Conservation (phyloP, 2,797 vertebrate genomes). For the Labeo calbasu region DNA sequence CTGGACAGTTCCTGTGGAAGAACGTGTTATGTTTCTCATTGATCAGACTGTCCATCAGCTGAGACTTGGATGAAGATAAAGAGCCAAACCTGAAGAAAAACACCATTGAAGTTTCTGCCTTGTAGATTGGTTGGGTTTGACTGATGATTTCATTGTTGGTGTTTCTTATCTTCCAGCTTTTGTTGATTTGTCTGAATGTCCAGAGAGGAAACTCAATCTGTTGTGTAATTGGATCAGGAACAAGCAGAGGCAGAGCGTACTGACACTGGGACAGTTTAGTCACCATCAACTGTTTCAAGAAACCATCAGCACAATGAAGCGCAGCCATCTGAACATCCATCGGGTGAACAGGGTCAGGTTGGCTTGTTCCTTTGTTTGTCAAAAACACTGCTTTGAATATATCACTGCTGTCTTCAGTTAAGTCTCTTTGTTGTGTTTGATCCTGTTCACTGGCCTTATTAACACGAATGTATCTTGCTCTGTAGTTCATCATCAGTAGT, state of each 20-base stretch:
- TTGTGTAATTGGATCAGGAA: too few relatives aligned
- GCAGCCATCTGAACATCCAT: slow-evolving; percentile 61
- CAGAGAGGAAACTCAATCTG: too few relatives aligned
- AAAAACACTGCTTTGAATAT: slow-evolving; percentile 46
- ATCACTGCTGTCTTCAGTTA: not conserved
- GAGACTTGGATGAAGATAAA: slow-evolving; percentile 73
- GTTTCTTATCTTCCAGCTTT: slow-evolving; percentile 68
- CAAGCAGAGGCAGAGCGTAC: too few relatives aligned
- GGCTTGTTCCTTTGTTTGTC: not conserved
- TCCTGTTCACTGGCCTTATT: not conserved
- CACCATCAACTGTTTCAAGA: slow-evolving; percentile 65
- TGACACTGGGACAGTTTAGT: slow-evolving; percentile 62
- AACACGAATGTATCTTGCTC: slow-evolving; percentile 1
- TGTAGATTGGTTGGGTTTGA: slow-evolving; percentile 63
- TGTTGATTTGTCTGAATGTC: slow-evolving; percentile 58
- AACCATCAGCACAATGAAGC: slow-evolving; percentile 71
- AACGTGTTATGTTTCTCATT: slow-evolving; percentile 69
- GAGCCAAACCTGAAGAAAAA: slow-evolving; percentile 77
- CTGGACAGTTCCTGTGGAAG: slow-evolving; percentile 67
- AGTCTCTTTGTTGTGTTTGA: not conserved
- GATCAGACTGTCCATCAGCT: slow-evolving; percentile 69
- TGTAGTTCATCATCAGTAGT: slow-evolving; percentile 46
- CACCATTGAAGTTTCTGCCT: slow-evolving; percentile 69
- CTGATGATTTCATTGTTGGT: not conserved
- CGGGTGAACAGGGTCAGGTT: slow-evolving; percentile 3